Percentiles rank a stretch among this genome's conserved stretches.
Conservation (phyloP, 2,888 invertebrate genomes). For the Trissonchulus latispiculum region DNA sequence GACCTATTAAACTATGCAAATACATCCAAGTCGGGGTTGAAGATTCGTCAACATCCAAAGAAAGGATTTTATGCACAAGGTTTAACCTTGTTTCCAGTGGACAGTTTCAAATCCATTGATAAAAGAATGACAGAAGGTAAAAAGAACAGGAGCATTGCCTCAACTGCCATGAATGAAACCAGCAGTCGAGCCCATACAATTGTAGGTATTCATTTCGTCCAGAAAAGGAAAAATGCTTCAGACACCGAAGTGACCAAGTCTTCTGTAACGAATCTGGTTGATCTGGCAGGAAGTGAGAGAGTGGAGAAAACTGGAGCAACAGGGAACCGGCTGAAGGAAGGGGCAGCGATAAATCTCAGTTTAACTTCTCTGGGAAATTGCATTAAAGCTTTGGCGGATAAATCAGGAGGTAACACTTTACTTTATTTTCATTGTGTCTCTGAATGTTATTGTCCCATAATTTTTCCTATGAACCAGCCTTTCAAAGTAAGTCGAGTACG, state of each 20-base stretch:
- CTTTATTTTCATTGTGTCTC: too few species aligned
- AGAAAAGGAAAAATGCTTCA: slow-evolving; percentile 48
- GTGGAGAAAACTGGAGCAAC: slow-evolving; percentile 51
- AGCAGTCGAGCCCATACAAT: slow-evolving; percentile 52
- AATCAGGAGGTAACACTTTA: slow-evolving; percentile 41
- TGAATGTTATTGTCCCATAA: too few species aligned
- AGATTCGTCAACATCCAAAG: slow-evolving; percentile 50
- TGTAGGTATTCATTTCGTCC: slow-evolving; percentile 40
- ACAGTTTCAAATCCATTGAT: slow-evolving; percentile 47
- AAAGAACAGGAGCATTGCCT: slow-evolving; percentile 49
- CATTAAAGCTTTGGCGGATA: slow-evolving; percentile 46
- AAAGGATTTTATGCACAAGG: slow-evolving; percentile 51
- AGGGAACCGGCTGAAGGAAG: slow-evolving; percentile 51
- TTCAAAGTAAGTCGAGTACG: too few species aligned
- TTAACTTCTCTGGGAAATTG: slow-evolving; percentile 50
- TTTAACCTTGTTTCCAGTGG: slow-evolving; percentile 46
- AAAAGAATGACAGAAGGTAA: slow-evolving; percentile 50
- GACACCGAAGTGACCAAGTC: slow-evolving; percentile 50
- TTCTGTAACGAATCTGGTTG: slow-evolving; percentile 50
- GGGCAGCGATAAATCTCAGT: slow-evolving; percentile 51
- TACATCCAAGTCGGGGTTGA: slow-evolving; percentile 40
- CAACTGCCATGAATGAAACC: slow-evolving; percentile 52
- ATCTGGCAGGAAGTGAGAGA: slow-evolving; percentile 52
- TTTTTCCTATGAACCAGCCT: too few species aligned
- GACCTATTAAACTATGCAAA: slow-evolving; percentile 48